Evolutionary conservation across 2,113 vertebrate genomes (phyloP).

Genomic region (Chitala chitala): DNA sequence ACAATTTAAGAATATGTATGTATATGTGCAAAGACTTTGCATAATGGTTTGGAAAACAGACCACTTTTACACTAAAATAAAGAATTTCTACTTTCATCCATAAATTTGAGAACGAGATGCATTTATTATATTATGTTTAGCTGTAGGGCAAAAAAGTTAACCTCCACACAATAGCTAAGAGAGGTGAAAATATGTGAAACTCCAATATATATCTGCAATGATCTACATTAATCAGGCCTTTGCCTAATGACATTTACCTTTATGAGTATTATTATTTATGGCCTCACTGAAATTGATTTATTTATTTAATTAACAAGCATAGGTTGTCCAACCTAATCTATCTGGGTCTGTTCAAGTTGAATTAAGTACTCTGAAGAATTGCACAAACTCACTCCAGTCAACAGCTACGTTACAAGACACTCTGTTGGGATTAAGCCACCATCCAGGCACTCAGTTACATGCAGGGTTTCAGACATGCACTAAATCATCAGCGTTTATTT

Average conservation of each 20-base stretch:
- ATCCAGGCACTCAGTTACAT: too few species aligned
- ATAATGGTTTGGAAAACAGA: background rate
- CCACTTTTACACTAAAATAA: background rate
- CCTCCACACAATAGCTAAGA: background rate
- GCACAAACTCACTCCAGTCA: too few species aligned
- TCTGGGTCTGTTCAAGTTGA: too few species aligned
- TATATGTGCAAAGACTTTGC: background rate
- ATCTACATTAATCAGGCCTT: conserved; percentile 7
- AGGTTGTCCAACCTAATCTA: background rate
- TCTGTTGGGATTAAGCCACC: too few species aligned
- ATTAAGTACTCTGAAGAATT: too few species aligned
- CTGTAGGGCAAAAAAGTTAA: conserved; percentile 16
- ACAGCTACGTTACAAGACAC: too few species aligned
- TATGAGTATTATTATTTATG: conserved; percentile 16
- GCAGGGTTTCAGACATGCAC: too few species aligned
- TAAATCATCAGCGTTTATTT: too few species aligned
- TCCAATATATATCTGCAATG: too few species aligned
- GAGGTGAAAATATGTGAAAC: background rate
- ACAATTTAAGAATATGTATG: background rate
- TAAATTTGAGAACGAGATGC: conserved; percentile 7
- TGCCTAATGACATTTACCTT: background rate
- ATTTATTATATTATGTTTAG: conserved; percentile 9
- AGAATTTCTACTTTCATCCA: background rate
- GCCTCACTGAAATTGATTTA: background rate
- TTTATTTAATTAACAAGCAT: conserved; percentile 10